These are phyloP conservation scores for Tretioscincus oriximinensis DNA, from an alignment of 2,113 vertebrate species.

Conservation along the genomic window DNA sequence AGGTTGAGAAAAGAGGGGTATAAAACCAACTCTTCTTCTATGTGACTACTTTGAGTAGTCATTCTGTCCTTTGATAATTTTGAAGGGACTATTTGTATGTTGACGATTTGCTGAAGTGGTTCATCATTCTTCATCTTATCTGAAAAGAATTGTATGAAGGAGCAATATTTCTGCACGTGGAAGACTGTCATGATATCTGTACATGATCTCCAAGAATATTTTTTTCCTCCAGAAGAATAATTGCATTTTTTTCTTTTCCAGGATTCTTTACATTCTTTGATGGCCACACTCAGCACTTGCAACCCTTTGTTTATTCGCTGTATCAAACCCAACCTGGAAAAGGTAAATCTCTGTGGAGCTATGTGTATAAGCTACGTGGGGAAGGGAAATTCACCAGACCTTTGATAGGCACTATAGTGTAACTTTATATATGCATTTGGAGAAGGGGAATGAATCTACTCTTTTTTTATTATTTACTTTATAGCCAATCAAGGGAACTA, in stretches of 20 bases:
- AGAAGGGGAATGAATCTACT: accelerated
- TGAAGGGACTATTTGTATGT: neutral
- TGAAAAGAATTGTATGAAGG: neutral
- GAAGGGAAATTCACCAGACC: neutral
- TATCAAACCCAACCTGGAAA: constrained; percentile 92
- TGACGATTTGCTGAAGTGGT: neutral
- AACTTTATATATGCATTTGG: neutral
- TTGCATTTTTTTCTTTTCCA: constrained; percentile 56
- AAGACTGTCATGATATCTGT: neutral
- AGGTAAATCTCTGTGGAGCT: constrained; percentile 70
- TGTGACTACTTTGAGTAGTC: neutral
- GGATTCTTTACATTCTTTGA: constrained; percentile 91
- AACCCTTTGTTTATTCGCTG: constrained; percentile 94
- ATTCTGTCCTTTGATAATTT: neutral
- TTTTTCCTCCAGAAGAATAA: constrained; percentile 9
- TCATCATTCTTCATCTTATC: neutral
- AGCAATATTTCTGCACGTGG: neutral
- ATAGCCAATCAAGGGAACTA: neutral
- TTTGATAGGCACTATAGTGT: neutral
- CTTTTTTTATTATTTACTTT: neutral
- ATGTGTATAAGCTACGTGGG: neutral
- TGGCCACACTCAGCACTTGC: constrained; percentile 87
- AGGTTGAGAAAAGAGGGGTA: too few species aligned
- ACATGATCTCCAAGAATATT: neutral
- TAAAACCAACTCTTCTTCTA: too few species aligned